Evolutionary conservation across 2,888 invertebrate genomes (phyloP).

Genomic region (Apantesis nais): DNA sequence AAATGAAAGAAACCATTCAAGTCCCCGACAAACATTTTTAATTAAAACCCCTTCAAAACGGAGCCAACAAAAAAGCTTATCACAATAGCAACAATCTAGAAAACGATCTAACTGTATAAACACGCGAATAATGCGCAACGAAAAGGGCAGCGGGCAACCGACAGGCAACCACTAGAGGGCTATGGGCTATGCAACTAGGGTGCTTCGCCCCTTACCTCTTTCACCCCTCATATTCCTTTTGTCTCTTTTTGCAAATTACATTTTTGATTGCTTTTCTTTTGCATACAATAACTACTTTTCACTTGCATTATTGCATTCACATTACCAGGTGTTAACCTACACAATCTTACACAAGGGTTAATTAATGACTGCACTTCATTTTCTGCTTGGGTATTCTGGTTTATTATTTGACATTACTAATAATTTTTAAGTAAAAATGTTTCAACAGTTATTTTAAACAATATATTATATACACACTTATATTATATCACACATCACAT

Average conservation of each 20-base stretch:
- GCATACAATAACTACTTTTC: slow-evolving; percentile 47
- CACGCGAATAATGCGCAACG: slow-evolving; percentile 84
- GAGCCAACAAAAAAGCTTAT: slow-evolving; percentile 75
- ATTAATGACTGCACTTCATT: slow-evolving; percentile 2
- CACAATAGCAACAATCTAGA: slow-evolving; percentile 85
- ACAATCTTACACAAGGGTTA: neutral
- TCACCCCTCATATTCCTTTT: slow-evolving; percentile 42
- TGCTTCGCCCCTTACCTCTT: slow-evolving; percentile 32
- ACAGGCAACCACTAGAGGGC: slow-evolving; percentile 21
- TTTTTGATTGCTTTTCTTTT: slow-evolving; percentile 77
- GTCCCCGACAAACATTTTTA: slow-evolving; percentile 77
- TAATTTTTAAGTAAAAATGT: neutral
- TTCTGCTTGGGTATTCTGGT: neutral
- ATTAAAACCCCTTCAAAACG: slow-evolving; percentile 80
- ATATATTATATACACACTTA: neutral
- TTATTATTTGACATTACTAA: neutral
- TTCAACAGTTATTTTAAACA: neutral
- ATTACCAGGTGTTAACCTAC: slow-evolving; percentile 26
- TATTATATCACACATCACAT: no score
- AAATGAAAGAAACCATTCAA: slow-evolving; percentile 62
- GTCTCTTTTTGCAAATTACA: slow-evolving; percentile 66
- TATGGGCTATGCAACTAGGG: slow-evolving; percentile 67
- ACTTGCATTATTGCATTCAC: slow-evolving; percentile 26
- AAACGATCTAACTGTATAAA: slow-evolving; percentile 85
- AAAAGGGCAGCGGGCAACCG: slow-evolving; percentile 80